A percentile compares a stretch with the other conserved stretches of the same genome.
These are phyloP conservation scores for Aptenodytes forsteri DNA, from an alignment of 2,113 vertebrate species.

Conservation along the genomic window DNA sequence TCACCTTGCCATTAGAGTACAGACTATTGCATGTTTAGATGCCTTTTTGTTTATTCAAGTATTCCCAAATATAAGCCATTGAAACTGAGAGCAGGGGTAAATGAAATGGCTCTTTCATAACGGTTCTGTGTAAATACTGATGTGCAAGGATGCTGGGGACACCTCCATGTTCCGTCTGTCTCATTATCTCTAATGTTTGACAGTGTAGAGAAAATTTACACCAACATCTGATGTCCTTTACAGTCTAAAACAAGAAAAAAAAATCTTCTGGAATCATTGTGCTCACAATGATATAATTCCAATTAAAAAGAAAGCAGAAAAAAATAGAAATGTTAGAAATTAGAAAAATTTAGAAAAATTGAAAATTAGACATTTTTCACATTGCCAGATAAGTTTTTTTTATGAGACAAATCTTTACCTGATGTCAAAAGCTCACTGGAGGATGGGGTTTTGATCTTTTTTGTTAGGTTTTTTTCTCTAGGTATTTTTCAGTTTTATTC, in stretches of 20 bases:
- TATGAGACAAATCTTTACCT: not conserved
- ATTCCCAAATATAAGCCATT: not conserved
- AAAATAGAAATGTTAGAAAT: not conserved
- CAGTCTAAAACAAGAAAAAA: not conserved
- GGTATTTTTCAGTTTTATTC: not conserved
- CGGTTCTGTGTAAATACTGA: not conserved
- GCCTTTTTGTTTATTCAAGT: not conserved
- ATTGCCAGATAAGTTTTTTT: not conserved
- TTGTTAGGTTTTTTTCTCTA: not conserved
- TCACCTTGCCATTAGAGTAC: not conserved
- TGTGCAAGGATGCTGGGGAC: not conserved
- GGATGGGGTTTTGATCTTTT: rapidly evolving
- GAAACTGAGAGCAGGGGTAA: not conserved
- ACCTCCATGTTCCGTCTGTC: not conserved
- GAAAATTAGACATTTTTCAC: not conserved
- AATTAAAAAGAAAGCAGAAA: not conserved
- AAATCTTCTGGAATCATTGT: not conserved
- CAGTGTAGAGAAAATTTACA: not conserved
- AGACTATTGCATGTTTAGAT: not conserved
- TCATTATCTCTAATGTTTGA: not conserved
- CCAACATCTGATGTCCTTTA: not conserved
- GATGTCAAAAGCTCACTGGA: not conserved
- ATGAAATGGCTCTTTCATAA: not conserved
- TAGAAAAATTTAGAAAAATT: not conserved
- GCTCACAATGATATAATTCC: not conserved